These are phyloP conservation scores for Oceanites oceanicus DNA, from an alignment of 2,113 vertebrate species.

Conservation along the genomic window DNA sequence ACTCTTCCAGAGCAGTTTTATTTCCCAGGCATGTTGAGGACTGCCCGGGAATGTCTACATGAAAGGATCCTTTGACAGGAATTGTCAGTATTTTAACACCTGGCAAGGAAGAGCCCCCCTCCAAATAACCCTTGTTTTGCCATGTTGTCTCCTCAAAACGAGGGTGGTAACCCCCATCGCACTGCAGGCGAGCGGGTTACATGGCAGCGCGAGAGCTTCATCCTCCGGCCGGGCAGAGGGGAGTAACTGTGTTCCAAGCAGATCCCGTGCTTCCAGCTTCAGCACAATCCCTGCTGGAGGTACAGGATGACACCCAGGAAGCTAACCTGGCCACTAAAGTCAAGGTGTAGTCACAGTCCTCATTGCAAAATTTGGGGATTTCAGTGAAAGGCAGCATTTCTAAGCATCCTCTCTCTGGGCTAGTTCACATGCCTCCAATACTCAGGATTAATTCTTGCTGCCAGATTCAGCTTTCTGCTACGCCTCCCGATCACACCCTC, in stretches of 20 bases:
- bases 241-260: accelerated
- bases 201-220: accelerated
- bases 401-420: not conserved
- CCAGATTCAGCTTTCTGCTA: accelerated
- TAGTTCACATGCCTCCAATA: not conserved
- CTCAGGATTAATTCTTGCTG: not conserved
- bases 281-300: not conserved
- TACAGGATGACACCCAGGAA: not conserved
- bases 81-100: conserved; percentile 65
- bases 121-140: conserved; percentile 52
- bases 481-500: accelerated
- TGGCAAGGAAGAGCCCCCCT: conserved; percentile 53
- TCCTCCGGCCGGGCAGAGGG: not conserved
- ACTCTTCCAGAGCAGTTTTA: conserved; percentile 57
- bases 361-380: not conserved
- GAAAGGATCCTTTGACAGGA: conserved; percentile 70
- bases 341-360: accelerated
- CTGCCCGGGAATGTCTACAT: conserved; percentile 75
- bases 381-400: too few relatives aligned
- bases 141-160: not conserved
- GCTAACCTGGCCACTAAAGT: not conserved
- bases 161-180: accelerated
- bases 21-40: conserved; percentile 69
- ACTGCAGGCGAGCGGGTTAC: not conserved
- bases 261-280: accelerated